These are phyloP conservation scores for Porphyrio hochstetteri DNA, from an alignment of 2,113 vertebrate species.

Conservation along the genomic window DNA sequence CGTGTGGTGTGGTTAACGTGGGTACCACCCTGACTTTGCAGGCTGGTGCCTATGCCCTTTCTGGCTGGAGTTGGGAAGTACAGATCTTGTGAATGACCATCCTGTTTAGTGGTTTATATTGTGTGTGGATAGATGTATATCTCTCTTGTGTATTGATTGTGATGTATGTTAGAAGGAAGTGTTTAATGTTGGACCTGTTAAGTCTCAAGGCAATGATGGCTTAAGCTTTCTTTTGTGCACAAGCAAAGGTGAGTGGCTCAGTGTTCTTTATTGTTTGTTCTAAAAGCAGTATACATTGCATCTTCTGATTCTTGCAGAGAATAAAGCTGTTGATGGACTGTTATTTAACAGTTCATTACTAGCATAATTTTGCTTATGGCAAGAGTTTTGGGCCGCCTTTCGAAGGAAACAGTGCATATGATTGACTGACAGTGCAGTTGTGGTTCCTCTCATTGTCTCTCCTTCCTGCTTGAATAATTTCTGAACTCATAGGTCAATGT, in stretches of 20 bases:
- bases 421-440: neutral
- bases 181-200: neutral
- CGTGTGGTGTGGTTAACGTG: neutral
- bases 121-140: neutral
- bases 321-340: too few species aligned
- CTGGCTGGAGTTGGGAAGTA: neutral
- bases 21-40: neutral
- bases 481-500: neutral
- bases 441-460: neutral
- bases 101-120: neutral
- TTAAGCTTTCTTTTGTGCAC: neutral
- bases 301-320: neutral
- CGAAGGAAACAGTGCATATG: fast-evolving
- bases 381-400: neutral
- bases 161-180: neutral
- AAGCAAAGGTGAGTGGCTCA: neutral
- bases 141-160: neutral
- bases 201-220: neutral
- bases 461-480: neutral
- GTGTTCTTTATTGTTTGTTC: neutral
- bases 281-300: neutral
- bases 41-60: neutral
- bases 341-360: neutral
- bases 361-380: neutral
- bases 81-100: neutral